Evolutionary conservation across 2,113 vertebrate species (phyloP), one percentile per base, ranked within the genome.

Genomic region (Pholis gunnellus): DNA sequence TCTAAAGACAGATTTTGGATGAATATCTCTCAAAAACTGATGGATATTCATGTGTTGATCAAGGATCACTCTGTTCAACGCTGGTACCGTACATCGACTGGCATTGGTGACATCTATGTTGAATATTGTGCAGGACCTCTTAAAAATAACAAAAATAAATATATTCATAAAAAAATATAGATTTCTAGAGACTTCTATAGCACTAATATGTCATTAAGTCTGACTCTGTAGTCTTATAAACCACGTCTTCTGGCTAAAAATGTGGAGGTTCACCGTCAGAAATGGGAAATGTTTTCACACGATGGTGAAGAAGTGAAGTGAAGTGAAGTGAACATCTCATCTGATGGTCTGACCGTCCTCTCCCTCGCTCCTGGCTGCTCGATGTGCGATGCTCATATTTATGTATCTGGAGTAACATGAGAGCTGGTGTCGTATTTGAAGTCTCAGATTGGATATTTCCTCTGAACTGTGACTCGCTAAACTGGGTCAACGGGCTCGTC

Each of bases 401-500:
- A 59, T 79, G 70, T 27, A 71, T 77, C 48, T n/a, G 7, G 29
- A 83, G 72, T 60, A 77, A 52, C 48, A 76, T 6, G 18, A 63
- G 72, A 18, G 75, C 20, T 25, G 46, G 31, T 57, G 67, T 78
- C 69, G 3, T 34, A 42, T 40, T 8, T n/a, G 66, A 40, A 69
- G 64, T 64, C 27, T 65, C 18, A 34, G 60, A 40, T 15, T 20
- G 56, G 72, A 50, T 46, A 6, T 40, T 68, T 73, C 50, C n/a
- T 66, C 25, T 74, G 46, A 81, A 38, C 17, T 20, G 2, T 25
- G 75, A 61, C 52, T 48, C 9, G 15, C 25, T 40, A 54, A 70
- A 80, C 57, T 57, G 64, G 80, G 65, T 85, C 82, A 76, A 78
- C 42, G 17, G 50, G 70, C 27, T 79, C 25, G 31, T 74, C 75